Percentiles rank a stretch among this genome's conserved stretches.
These are phyloP conservation scores for Liparis tanakae DNA, from an alignment of 2,797 vertebrate species.

Conservation along the genomic window DNA sequence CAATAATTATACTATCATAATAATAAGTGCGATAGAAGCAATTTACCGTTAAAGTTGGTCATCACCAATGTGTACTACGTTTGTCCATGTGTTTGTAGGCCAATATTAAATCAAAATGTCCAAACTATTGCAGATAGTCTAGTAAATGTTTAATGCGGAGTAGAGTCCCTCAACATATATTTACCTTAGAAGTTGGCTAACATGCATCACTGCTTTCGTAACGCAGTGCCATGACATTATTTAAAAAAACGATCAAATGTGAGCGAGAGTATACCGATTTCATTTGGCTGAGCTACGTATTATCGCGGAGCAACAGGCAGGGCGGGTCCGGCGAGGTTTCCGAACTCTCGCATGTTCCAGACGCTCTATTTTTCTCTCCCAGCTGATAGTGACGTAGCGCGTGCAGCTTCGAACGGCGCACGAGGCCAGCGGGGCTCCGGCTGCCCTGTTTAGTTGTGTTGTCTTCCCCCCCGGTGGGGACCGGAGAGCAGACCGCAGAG, in stretches of 20 bases:
- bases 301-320: slow-evolving; percentile 44
- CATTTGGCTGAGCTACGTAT: not conserved
- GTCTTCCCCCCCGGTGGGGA: no score
- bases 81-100: not conserved
- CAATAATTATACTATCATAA: not conserved
- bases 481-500: not conserved
- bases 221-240: not conserved
- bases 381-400: slow-evolving; percentile 76
- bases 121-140: not conserved
- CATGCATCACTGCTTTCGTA: not conserved
- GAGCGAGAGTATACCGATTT: no score
- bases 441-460: not conserved
- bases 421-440: not conserved
- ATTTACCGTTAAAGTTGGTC: not conserved
- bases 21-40: not conserved
- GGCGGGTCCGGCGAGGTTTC: slow-evolving; percentile 54
- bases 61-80: not conserved
- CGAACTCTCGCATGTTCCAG: slow-evolving; percentile 72
- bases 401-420: not conserved
- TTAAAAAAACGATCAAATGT: not conserved
- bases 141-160: not conserved
- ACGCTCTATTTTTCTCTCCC: slow-evolving; percentile 51
- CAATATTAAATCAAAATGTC: no score
- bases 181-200: no score
- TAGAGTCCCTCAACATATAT: no score